A percentile compares a stretch with the other conserved stretches of the same genome.
Evolutionary conservation across 2,888 invertebrate genomes (phyloP).

Genomic region (Entomobrya proxima): DNA sequence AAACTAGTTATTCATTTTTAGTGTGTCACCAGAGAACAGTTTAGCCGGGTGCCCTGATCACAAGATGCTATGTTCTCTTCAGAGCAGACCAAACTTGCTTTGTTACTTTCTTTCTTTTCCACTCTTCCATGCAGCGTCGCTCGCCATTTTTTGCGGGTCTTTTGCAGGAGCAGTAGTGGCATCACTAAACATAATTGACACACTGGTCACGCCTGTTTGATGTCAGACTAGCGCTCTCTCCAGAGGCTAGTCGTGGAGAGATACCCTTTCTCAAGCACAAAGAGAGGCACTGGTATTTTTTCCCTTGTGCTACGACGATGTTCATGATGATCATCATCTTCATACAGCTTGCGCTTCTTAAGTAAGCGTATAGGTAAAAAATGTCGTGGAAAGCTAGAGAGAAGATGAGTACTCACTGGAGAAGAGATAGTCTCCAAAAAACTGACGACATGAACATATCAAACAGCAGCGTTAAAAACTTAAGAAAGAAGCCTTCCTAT

Average conservation of each 20-base stretch:
- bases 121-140: background rate
- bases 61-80: background rate
- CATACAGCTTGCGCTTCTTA: background rate
- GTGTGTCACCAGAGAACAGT: slow-evolving; percentile 66
- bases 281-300: background rate
- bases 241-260: slow-evolving; percentile 19
- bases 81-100: background rate
- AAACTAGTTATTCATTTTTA: slow-evolving; percentile 29
- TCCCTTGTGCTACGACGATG: background rate
- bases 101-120: background rate
- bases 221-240: slow-evolving; percentile 64
- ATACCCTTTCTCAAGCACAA: background rate
- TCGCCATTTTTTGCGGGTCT: background rate
- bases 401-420: background rate
- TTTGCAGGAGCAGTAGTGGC: background rate
- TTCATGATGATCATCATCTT: background rate
- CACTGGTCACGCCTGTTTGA: slow-evolving; percentile 73
- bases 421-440: background rate
- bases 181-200: slow-evolving; percentile 66
- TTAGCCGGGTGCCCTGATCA: slow-evolving; percentile 32
- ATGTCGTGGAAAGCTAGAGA: background rate
- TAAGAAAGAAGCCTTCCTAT: background rate
- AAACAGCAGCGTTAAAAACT: background rate
- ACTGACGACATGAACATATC: background rate
- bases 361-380: background rate